A percentile compares a stretch with the other conserved stretches of the same genome.
Evolutionary conservation across 1,140 invertebrate genomes (phyloP).

Genomic region (Atta cephalotes): DNA sequence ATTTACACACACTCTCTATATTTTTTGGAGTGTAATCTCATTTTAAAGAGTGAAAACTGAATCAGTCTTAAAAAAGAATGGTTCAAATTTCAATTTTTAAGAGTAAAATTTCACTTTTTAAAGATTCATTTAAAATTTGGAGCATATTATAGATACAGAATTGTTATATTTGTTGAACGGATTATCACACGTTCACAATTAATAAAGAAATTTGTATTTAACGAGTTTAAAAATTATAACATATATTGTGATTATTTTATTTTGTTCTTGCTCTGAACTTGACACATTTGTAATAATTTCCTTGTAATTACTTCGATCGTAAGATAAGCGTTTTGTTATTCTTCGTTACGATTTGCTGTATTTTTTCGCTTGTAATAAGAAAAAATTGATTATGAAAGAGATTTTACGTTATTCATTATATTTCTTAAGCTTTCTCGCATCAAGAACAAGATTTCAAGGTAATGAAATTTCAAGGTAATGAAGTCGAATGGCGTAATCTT

Average conservation of each 20-base stretch:
- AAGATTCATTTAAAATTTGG: too few species aligned
- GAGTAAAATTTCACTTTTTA: too few species aligned
- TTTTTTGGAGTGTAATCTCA: too few species aligned
- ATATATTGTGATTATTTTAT: neutral
- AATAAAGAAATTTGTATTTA: neutral
- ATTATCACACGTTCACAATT: neutral
- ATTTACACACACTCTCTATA: too few species aligned
- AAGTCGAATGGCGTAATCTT: neutral
- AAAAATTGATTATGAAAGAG: neutral
- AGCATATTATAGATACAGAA: neutral
- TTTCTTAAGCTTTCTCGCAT: neutral
- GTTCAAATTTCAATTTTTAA: too few species aligned
- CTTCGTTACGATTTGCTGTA: neutral
- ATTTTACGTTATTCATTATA: neutral
- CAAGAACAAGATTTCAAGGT: neutral
- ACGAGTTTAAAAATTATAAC: neutral
- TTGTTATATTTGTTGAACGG: neutral
- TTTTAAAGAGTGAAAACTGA: too few species aligned
- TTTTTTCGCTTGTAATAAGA: neutral
- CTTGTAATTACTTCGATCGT: slow-evolving; percentile 7
- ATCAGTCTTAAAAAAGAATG: too few species aligned
- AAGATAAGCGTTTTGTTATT: slow-evolving; percentile 7
- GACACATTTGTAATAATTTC: neutral
- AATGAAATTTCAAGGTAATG: too few species aligned
- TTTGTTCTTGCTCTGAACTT: neutral